A percentile compares a stretch with the other conserved stretches of the same genome.
These are phyloP conservation scores for Hydrocynus forskahlii DNA, from an alignment of 2,797 vertebrate species.

Conservation along the genomic window DNA sequence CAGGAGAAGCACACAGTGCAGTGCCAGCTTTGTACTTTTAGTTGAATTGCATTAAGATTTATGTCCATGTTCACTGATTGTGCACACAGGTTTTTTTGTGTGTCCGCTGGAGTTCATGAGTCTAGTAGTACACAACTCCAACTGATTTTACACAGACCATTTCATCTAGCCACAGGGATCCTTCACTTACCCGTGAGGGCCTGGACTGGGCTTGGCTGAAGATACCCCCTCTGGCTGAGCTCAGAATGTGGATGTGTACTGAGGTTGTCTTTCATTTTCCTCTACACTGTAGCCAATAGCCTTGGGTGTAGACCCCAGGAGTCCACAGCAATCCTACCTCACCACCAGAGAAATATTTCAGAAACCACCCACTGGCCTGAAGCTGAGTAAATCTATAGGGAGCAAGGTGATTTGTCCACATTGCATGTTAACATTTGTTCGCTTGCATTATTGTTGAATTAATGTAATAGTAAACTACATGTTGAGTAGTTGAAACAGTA, in stretches of 20 bases:
- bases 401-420: neutral
- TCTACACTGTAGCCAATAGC: slow-evolving; percentile 45
- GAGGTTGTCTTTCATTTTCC: slow-evolving; percentile 43
- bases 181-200: slow-evolving; percentile 14
- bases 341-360: slow-evolving; percentile 46
- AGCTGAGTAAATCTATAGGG: slow-evolving; percentile 8
- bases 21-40: slow-evolving; percentile 27
- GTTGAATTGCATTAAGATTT: slow-evolving; percentile 13
- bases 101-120: neutral
- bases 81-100: too few species aligned
- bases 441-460: slow-evolving; percentile 5
- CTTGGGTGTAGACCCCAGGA: slow-evolving; percentile 43
- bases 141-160: slow-evolving; percentile 22
- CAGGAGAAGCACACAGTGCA: too few species aligned
- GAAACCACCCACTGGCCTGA: slow-evolving; percentile 21
- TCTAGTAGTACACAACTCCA: slow-evolving; percentile 25
- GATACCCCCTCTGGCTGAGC: slow-evolving; percentile 21
- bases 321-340: slow-evolving; percentile 52
- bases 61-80: neutral
- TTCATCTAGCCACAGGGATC: slow-evolving; percentile 18
- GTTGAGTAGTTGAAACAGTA: too few species aligned
- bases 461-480: neutral
- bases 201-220: slow-evolving; percentile 20
- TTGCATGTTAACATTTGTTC: neutral
- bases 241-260: neutral